Evolutionary conservation across 2,797 vertebrate genomes (phyloP).

Genomic region (Fringilla coelebs): DNA sequence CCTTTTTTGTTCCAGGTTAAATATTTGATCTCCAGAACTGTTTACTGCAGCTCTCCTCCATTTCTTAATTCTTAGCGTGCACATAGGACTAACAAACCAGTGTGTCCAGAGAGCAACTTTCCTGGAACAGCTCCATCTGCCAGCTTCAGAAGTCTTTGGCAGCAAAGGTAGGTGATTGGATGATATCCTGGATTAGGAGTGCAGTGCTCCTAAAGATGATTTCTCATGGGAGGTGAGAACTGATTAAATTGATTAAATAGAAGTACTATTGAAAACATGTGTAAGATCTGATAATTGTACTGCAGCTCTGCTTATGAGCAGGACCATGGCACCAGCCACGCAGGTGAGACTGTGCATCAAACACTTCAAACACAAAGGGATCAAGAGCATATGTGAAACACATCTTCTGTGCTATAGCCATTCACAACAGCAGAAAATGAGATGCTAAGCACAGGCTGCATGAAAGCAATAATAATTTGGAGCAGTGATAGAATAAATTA

Average conservation of each 20-base stretch:
- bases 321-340: neutral
- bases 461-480: constrained; percentile 1
- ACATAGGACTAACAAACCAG: neutral
- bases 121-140: neutral
- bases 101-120: neutral
- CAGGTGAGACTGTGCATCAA: neutral
- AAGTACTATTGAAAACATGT: neutral
- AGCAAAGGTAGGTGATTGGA: neutral
- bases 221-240: neutral
- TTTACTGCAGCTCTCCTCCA: neutral
- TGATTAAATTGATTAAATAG: constrained; percentile 9
- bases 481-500: constrained; percentile 41
- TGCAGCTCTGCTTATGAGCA: neutral
- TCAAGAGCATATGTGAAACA: neutral
- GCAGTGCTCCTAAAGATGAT: neutral
- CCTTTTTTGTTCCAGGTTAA: neutral
- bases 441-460: constrained; percentile 22
- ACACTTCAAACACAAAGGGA: neutral
- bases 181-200: neutral
- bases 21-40: neutral
- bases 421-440: constrained; percentile 22
- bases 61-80: neutral
- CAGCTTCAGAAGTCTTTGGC: neutral
- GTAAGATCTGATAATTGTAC: neutral
- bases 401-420: neutral